Conservation (phyloP, 2,113 vertebrate genomes). For the Pitta sordida region DNA sequence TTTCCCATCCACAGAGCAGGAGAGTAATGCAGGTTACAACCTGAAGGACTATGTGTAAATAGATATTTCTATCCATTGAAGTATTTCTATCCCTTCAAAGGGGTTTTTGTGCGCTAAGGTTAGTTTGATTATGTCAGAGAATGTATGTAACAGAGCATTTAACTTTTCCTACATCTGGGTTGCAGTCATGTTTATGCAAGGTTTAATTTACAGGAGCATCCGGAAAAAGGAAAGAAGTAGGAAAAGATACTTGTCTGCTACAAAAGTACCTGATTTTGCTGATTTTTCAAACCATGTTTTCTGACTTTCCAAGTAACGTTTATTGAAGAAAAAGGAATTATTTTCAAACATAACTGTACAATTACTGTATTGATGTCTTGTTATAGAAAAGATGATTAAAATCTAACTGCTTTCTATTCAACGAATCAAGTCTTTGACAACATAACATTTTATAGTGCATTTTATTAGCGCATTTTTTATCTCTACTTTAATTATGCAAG, state of each 20-base stretch:
- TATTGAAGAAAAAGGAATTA: neutral
- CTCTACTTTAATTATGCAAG: neutral
- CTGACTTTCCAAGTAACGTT: neutral
- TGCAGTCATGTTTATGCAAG: neutral
- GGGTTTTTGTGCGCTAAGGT: neutral
- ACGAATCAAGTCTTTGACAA: neutral
- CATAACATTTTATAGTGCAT: neutral
- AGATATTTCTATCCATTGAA: neutral
- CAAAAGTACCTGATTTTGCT: neutral
- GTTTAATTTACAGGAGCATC: neutral
- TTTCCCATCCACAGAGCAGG: slow-evolving; percentile 69
- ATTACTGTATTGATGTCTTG: neutral
- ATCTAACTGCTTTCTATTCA: neutral
- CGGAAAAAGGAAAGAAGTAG: neutral
- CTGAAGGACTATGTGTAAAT: slow-evolving; percentile 93
- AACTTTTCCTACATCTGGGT: neutral
- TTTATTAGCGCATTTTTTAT: neutral
- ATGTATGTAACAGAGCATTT: neutral
- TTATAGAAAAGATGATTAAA: neutral
- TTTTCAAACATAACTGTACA: neutral
- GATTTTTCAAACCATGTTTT: neutral
- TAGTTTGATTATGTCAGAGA: neutral
- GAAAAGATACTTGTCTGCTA: neutral
- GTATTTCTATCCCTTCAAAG: neutral
- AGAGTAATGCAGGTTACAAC: slow-evolving; percentile 81